Evolutionary conservation across 2,888 invertebrate genomes (phyloP).

Genomic region (Blastobasis lacticolella): DNA sequence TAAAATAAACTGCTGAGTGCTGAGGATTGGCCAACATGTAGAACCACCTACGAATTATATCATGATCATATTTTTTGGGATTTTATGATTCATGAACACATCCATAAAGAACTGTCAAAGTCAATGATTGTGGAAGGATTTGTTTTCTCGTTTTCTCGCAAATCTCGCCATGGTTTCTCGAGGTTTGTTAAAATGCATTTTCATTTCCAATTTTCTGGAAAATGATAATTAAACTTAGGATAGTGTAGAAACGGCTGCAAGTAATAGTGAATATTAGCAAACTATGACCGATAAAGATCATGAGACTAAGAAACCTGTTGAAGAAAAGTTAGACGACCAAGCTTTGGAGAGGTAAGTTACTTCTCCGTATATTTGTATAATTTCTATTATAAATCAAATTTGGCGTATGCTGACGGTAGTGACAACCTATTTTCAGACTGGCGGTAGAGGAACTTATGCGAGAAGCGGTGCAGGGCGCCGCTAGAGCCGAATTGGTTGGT

Average conservation of each 20-base stretch:
- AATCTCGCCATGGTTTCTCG: constrained; percentile 24
- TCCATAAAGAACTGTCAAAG: constrained; percentile 20
- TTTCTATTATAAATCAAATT: constrained; percentile 1
- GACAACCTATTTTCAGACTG: constrained; percentile 41
- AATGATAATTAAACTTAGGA: constrained; percentile 14
- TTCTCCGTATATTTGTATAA: not conserved
- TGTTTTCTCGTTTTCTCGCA: constrained; percentile 29
- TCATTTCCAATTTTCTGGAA: constrained; percentile 7
- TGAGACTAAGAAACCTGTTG: constrained; percentile 52
- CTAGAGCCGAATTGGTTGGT: constrained; percentile 74
- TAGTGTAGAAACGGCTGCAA: constrained; percentile 16
- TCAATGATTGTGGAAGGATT: constrained; percentile 24
- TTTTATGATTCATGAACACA: too few species aligned
- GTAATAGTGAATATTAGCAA: constrained; percentile 18
- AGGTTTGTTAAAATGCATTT: constrained; percentile 18
- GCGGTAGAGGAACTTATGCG: constrained; percentile 75
- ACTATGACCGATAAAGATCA: constrained; percentile 70
- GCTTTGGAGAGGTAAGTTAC: constrained; percentile 59
- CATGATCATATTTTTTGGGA: too few species aligned
- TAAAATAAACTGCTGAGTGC: too few species aligned
- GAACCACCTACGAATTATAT: too few species aligned
- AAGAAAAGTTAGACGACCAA: constrained; percentile 63
- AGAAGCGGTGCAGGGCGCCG: constrained; percentile 75
- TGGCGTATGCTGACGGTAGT: constrained; percentile 1
- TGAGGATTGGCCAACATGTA: too few species aligned